Evolutionary conservation across 2,888 invertebrate genomes (phyloP).

Genomic region (Parnassius mnemosyne): DNA sequence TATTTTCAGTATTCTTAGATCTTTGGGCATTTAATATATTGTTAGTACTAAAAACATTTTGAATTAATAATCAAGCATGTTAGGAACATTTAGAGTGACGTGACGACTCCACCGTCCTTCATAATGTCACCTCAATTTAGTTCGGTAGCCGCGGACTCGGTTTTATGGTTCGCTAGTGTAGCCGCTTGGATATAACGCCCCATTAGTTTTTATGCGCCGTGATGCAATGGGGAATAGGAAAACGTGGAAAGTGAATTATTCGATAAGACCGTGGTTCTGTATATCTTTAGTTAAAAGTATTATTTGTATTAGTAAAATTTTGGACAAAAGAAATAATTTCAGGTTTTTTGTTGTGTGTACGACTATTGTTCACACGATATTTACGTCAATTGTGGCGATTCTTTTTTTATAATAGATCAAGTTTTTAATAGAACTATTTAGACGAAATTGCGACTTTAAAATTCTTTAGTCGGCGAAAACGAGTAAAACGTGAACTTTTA

Average conservation of each 20-base stretch:
- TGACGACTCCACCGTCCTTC: constrained; percentile 1
- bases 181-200: constrained; percentile 38
- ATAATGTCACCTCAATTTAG: constrained; percentile 23
- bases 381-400: no score
- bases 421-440: no score
- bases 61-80: constrained; percentile 9
- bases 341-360: no score
- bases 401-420: no score
- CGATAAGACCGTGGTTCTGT: constrained; percentile 10
- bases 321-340: no score
- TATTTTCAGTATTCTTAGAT: neutral
- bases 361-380: no score
- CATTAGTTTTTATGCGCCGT: constrained; percentile 61
- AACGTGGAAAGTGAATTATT: neutral
- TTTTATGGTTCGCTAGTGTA: constrained; percentile 52
- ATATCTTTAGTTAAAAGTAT: neutral
- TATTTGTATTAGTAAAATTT: no score
- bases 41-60: neutral
- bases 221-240: constrained; percentile 20
- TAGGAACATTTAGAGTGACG: neutral
- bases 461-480: no score
- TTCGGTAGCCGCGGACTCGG: constrained; percentile 27
- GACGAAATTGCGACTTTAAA: no score
- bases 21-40: constrained; percentile 10
- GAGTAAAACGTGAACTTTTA: no score